These are phyloP conservation scores for Chaetodon trifascialis DNA, from an alignment of 2,113 vertebrate species.

Conservation along the genomic window DNA sequence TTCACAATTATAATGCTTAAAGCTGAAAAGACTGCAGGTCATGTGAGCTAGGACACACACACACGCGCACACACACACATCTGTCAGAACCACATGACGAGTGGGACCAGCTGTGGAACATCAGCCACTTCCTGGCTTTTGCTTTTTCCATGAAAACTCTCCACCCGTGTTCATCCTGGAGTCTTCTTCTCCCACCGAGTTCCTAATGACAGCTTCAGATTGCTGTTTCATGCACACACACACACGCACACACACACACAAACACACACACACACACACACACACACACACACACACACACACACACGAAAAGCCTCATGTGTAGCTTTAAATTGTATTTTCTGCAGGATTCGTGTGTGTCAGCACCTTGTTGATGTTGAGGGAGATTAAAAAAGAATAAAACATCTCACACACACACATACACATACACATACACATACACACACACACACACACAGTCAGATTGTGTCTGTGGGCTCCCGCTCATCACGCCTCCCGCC, in stretches of 20 bases:
- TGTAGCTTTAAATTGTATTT: conserved; percentile 2
- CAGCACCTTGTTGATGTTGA: background rate
- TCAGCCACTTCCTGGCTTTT: conserved; percentile 41
- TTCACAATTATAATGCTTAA: background rate
- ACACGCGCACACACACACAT: conserved; percentile 29
- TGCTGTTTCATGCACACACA: conserved; percentile 14
- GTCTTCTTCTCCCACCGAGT: conserved; percentile 32
- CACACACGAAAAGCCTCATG: background rate
- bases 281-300: conserved; percentile 16
- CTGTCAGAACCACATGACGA: conserved; percentile 33
- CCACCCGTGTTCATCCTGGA: conserved; percentile 21
- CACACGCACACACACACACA: too few species aligned
- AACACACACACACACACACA: background rate
- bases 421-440: background rate
- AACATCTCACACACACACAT: background rate
- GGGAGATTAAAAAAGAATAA: background rate
- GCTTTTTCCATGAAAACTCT: conserved; percentile 27
- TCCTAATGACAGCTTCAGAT: conserved; percentile 45
- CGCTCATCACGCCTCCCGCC: background rate
- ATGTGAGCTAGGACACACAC: conserved; percentile 9
- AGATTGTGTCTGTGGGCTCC: background rate
- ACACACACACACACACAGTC: background rate
- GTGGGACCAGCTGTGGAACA: conserved; percentile 46
- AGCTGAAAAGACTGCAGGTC: background rate
- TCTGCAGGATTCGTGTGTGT: conserved; percentile 4